Evolutionary conservation across 2,888 invertebrate species (phyloP), one percentile per base, ranked within the genome.

Genomic region (Noctua pronuba): DNA sequence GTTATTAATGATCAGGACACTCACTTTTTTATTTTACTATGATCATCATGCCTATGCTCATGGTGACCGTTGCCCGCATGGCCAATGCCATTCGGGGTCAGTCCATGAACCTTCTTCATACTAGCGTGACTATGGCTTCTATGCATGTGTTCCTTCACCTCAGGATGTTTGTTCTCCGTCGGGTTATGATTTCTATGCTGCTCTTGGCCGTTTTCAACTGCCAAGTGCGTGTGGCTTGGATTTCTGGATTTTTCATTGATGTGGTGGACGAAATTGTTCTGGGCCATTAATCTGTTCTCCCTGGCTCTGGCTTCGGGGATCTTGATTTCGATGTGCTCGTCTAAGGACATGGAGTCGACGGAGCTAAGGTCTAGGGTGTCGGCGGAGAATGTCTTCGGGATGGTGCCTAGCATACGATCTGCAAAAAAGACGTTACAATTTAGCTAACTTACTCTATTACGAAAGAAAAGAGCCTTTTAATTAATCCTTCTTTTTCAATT

Each of bases 351-450:
- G 74, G 97, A 97, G 87, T 97, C 97, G 71, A 97, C 96, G 66
- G 97, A 97, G 88, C 97, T 97, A 79, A 97, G 90, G 88, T 97
- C 97, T 73, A 97, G 92, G 8, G 97, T 97, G 87, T 97, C 97
- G 88, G 97, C 97, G 86, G 97, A 97, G 92, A 97, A 95, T 21
- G 96, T 94, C 88, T 96, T 96, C 82, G 97, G 97, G 88, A 97
- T 96, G 77, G 96, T 95, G 83, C 96, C 96, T 77, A 96, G 90
- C 94, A 96, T 94, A 82, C 96, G 96, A 92, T 96, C 96, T 96
- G 94, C 2, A 94, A 94, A 49, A 38, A 52, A 16, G n/a, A 46
- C 13, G 13, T 10, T 8, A 52, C 13, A 7, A 41, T 38, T 84
- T 24, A 80, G 24, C 7, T 46, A 1, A 46, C 1, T 2, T 21